Evolutionary conservation across 2,113 vertebrate genomes (phyloP).

Genomic region (Nymphicus hollandicus): DNA sequence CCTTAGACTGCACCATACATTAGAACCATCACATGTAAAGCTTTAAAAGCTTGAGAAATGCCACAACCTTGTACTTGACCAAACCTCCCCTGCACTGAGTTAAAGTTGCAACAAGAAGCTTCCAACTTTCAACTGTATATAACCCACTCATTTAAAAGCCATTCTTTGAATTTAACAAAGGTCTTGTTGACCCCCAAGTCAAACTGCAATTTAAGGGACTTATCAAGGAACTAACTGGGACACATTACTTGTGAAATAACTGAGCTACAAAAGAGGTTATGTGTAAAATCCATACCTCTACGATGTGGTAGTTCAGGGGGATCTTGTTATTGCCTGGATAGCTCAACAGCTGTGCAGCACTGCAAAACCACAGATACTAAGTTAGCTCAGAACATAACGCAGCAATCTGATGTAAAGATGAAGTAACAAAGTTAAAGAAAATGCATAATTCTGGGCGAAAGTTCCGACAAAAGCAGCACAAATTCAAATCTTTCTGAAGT

Average conservation of each 20-base stretch:
- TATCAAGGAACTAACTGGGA: neutral
- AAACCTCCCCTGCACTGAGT: neutral
- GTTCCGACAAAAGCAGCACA: neutral
- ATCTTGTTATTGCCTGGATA: constrained; percentile 98
- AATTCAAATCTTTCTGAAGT: neutral
- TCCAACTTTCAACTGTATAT: neutral
- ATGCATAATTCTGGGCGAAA: neutral
- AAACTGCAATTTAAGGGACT: neutral
- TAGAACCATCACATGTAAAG: neutral
- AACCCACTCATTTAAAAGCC: neutral
- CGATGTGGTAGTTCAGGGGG: constrained; percentile 97
- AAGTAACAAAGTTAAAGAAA: neutral
- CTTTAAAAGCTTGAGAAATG: neutral
- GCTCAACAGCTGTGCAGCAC: constrained; percentile 94
- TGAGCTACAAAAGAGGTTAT: neutral
- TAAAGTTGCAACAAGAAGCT: neutral
- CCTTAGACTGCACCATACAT: neutral
- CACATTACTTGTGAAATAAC: neutral
- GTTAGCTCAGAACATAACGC: neutral
- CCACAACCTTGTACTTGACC: neutral
- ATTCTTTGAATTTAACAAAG: neutral
- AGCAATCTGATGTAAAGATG: neutral
- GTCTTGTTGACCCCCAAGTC: neutral
- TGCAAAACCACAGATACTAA: constrained; percentile 44
- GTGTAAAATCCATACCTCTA: constrained; percentile 82